phyloP scores from a whole-genome alignment of 2,888 invertebrate species.

The Drosophila testacea region DNA sequence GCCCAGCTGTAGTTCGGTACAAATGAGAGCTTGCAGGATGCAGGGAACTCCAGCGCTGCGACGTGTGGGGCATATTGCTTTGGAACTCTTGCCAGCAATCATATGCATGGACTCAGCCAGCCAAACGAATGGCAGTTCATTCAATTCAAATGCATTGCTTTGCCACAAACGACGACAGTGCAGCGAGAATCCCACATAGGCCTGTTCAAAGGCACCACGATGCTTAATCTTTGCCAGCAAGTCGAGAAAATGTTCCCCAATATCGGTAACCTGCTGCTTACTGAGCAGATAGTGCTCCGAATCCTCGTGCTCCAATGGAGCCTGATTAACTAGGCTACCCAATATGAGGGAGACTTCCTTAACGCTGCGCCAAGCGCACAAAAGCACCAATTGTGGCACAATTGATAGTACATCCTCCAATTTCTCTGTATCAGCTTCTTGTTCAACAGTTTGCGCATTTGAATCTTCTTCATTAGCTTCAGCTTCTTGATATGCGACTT shows the following conservation, averaged over 20 bases:
- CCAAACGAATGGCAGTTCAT: conserved; percentile 89
- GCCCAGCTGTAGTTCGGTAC: conserved; percentile 89
- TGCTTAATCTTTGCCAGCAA: conserved; percentile 93
- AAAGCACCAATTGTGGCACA: conserved; percentile 93
- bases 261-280: conserved; percentile 86
- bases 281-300: conserved; percentile 61
- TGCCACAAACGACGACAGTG: conserved; percentile 89
- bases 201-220: conserved; percentile 98
- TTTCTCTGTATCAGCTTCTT: not conserved
- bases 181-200: conserved; percentile 94
- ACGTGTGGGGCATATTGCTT: conserved; percentile 91
- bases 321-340: conserved; percentile 87
- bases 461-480: too few relatives aligned
- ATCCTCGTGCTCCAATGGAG: conserved; percentile 84
- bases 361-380: conserved; percentile 97
- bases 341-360: conserved; percentile 93
- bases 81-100: conserved; percentile 83
- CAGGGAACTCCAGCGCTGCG: conserved; percentile 98
- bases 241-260: conserved; percentile 89
- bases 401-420: not conserved
- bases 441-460: not conserved
- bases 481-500: too few relatives aligned
- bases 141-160: conserved; percentile 85
- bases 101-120: conserved; percentile 87
- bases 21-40: conserved; percentile 92